Percentiles rank a stretch among this genome's conserved stretches.
These are phyloP conservation scores for Ochropacha duplaris DNA, from an alignment of 2,888 invertebrate species.

Conservation along the genomic window DNA sequence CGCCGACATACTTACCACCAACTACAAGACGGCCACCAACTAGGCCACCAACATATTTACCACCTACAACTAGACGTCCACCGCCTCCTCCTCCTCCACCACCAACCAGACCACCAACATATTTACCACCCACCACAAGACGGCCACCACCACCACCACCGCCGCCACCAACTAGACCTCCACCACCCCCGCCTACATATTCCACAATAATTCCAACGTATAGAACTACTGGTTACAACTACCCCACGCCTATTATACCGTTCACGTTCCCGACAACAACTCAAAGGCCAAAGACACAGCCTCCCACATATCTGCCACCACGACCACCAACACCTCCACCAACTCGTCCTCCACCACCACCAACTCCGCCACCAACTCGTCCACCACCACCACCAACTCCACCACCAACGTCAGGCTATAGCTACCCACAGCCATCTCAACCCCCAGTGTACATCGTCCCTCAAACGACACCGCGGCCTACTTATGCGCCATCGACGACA, in stretches of 20 bases:
- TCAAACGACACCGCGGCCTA: slow-evolving; percentile 24
- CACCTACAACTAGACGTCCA: slow-evolving; percentile 19
- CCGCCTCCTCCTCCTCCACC: slow-evolving; percentile 16
- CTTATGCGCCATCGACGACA: slow-evolving; percentile 24
- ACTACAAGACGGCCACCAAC: slow-evolving; percentile 14
- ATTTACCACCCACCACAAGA: slow-evolving; percentile 12
- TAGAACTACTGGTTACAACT: slow-evolving; percentile 54
- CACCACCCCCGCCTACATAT: slow-evolving; percentile 30
- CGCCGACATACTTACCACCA: slow-evolving; percentile 15
- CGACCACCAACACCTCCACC: slow-evolving; percentile 22
- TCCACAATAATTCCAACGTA: slow-evolving; percentile 29
- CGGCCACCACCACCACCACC: slow-evolving; percentile 20
- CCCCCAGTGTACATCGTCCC: slow-evolving; percentile 27
- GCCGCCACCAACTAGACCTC: slow-evolving; percentile 14
- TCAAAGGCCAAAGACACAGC: slow-evolving; percentile 15
- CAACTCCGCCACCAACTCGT: slow-evolving; percentile 18
- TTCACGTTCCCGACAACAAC: slow-evolving; percentile 48
- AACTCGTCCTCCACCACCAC: slow-evolving; percentile 19
- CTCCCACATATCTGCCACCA: slow-evolving; percentile 11
- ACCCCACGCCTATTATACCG: slow-evolving; percentile 49
- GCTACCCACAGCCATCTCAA: slow-evolving; percentile 24
- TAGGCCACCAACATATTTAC: slow-evolving; percentile 13
- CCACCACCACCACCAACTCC: slow-evolving; percentile 24
- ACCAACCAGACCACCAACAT: slow-evolving; percentile 13
- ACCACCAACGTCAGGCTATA: slow-evolving; percentile 24